phyloP scores from a whole-genome alignment of 1,140 invertebrate genomes.

The Patella vulgata region DNA sequence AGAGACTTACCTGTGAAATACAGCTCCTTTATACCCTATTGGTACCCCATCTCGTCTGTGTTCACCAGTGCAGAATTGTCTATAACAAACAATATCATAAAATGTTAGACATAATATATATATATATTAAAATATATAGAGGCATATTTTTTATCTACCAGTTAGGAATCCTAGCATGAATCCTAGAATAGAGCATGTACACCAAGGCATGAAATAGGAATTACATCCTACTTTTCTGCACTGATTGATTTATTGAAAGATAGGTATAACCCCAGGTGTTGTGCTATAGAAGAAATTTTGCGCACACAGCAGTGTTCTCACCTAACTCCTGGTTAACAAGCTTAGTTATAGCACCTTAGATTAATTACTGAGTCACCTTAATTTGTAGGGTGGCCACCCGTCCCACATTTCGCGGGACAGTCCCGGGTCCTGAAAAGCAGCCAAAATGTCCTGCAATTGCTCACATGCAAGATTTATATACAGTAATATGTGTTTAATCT shows the following conservation, averaged over 20 bases:
- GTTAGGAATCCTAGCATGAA: neutral
- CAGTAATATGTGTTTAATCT: too few species aligned
- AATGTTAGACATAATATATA: neutral
- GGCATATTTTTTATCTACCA: neutral
- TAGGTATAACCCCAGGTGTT: too few species aligned
- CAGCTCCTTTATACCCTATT: conserved; percentile 93
- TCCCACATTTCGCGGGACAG: too few species aligned
- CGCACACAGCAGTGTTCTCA: too few species aligned
- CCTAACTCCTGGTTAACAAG: too few species aligned
- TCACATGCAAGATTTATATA: too few species aligned
- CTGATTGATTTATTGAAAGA: neutral
- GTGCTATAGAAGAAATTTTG: too few species aligned
- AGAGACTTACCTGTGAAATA: conserved; percentile 88
- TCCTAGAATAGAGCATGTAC: neutral
- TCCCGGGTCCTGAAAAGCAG: too few species aligned
- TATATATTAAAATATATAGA: neutral
- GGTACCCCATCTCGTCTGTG: conserved; percentile 88
- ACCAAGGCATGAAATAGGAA: neutral
- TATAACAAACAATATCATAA: conserved; percentile 51
- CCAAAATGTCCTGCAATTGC: too few species aligned
- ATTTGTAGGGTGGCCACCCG: too few species aligned
- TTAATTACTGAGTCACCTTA: too few species aligned
- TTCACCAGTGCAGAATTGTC: conserved; percentile 98
- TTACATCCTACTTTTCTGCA: neutral
- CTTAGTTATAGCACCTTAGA: too few species aligned